Conservation (phyloP, 1,140 invertebrate genomes). For the Caenorhabditis inopinata region DNA sequence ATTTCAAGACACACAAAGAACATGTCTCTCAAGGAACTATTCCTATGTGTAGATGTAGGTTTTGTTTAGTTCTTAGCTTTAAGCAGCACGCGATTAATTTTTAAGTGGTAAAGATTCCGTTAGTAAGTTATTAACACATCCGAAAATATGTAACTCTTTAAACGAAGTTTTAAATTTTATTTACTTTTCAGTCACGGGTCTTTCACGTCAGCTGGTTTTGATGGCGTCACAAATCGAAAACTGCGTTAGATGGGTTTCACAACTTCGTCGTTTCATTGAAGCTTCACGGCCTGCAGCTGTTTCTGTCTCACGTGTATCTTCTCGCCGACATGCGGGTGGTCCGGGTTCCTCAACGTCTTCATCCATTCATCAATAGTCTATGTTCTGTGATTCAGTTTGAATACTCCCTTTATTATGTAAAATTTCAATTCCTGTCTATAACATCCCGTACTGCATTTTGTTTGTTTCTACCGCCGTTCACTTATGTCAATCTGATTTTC, state of each 20-base stretch:
- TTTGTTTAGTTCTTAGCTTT: not conserved
- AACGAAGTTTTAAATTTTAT: no score
- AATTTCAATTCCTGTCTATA: not conserved
- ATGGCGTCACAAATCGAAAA: not conserved
- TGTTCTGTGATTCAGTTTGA: not conserved
- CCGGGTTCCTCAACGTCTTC: not conserved
- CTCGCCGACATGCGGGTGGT: not conserved
- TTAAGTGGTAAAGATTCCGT: no score
- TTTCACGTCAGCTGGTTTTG: constrained; percentile 10
- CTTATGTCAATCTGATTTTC: not conserved
- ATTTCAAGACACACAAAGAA: constrained; percentile 48
- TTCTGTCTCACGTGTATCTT: not conserved
- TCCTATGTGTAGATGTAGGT: constrained; percentile 45
- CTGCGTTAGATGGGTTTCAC: not conserved
- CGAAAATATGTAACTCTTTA: no score
- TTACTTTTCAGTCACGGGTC: not conserved
- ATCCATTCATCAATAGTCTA: not conserved
- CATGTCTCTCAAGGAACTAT: constrained; percentile 19
- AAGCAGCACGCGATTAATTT: no score
- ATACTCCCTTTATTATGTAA: not conserved
- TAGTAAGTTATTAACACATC: no score
- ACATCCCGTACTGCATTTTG: not conserved
- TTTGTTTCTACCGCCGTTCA: not conserved
- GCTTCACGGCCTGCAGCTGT: not conserved
- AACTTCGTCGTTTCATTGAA: constrained; percentile 3